Evolutionary conservation across 2,113 vertebrate species (phyloP), one percentile per base, ranked within the genome.

Genomic region (Erythrocercus mccallii): DNA sequence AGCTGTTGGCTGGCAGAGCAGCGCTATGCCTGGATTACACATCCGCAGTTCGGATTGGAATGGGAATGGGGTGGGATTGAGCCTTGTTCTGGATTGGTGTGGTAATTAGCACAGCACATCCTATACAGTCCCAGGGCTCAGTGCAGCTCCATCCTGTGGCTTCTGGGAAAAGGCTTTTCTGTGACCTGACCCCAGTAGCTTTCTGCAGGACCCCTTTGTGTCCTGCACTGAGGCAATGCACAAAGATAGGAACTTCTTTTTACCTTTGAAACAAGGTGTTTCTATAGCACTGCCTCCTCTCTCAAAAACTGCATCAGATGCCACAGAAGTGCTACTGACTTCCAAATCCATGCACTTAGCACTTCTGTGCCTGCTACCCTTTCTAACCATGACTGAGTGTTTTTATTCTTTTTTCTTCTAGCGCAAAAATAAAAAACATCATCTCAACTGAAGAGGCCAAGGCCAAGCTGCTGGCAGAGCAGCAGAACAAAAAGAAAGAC

Each of bases 341-440:
- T 64, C 54, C 8, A 50, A 3, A 44, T 25, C 50, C n/a, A 33
- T 8, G 9, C 45, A 35, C 33, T 21, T 33, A 23, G 57, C 28
- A 27, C 22, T 90, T 74, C 30, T 27, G 1, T 45, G 23, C 27
- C 38, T 70, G 14, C 16, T 73, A 4, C 9, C 5, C 24, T 71
- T 81, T 24, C 30, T 30, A 17, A n/a, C 14, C 28, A 25, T 10
- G 9, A 70, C 5, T 35, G 3, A 77, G 6, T 9, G 0, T 35
- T n/a, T 44, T 44, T 42, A 69, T 73, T 53, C 93, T 47, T 73
- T 73, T 53, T 92, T 51, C 44, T 81, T 81, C 22, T 15, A 99
- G 99, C 10, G 99, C 99, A 70, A 99, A 99, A 97, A 99, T 99
- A 69, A 99, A 99, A 95, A 99, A 99, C 85, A 99, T 99, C 13